Base-by-base conservation (phyloP, 2,113 vertebrate species). In the Lepus europaeus region DNA sequence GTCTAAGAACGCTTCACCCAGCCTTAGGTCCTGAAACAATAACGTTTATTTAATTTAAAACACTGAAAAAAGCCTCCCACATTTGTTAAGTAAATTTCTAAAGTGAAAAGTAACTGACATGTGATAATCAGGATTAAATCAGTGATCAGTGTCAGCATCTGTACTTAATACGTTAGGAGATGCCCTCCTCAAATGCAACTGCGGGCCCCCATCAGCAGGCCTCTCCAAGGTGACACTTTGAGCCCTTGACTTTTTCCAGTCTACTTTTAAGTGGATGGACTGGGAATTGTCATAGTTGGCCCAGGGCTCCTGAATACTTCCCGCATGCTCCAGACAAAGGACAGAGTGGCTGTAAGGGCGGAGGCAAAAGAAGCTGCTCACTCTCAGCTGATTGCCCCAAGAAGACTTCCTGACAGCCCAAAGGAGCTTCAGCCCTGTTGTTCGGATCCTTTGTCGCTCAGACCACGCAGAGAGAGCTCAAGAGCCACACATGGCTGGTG, bases 31-130 rank as follows among this genome's bases (percentile, higher is more conserved):
- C 64, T 10, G 1, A 53, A 49, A 72, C 36, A 77, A 36, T 64
- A 76, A 76, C n/a, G 78, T 82, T 73, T 39, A 66, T 20, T 89
- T 74, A 27, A 90, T 59, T 87, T 78, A 72, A 86, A 90, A 49
- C 36, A 90, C 29, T 76, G 23, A 20, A 84, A 77, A 80, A 86
- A 36, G 29, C 82, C 45, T 92, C 23, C 33, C 39, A 53, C 39
- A 31, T 78, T 49, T 51, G 8, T 31, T 49, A 87, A 89, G 80
- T 27, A 73, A 29, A 73, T 94, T 23, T 82, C 22, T 69, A 82
- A 31, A 33, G 4, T 29, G 22, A 53, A 66, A 0, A 94, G 45
- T 36, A 78, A 45, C 17, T 76, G 66, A 25, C 7, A 64, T 2
- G 36, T 17, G 66, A 39, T 31, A 61, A 29, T 49, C 22, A 31